A percentile compares a stretch with the other conserved stretches of the same genome.
phyloP scores from a whole-genome alignment of 1,140 invertebrate species.

The Pectinophora gossypiella region DNA sequence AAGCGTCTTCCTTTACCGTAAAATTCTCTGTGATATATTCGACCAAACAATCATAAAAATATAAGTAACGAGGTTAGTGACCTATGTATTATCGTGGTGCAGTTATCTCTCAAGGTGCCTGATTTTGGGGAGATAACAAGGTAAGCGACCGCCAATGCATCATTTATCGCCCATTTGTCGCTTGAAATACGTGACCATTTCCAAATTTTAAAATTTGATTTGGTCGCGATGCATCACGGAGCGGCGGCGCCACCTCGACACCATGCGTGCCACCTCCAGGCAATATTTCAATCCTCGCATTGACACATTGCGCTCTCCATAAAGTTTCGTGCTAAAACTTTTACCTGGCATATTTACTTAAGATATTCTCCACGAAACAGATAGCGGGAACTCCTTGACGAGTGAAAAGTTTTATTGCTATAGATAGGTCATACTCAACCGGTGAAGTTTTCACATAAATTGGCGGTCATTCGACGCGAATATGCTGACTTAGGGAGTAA shows the following conservation, averaged over 20 bases:
- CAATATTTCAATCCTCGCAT: conserved; percentile 70
- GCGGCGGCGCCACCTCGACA: conserved; percentile 43
- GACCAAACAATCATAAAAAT: neutral
- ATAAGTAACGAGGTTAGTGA: conserved; percentile 10
- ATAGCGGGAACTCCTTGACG: conserved; percentile 60
- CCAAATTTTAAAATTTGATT: conserved; percentile 42
- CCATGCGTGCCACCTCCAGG: conserved; percentile 41
- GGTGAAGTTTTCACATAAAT: conserved; percentile 73
- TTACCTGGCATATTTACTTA: conserved; percentile 71
- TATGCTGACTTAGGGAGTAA: conserved; percentile 73
- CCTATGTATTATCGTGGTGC: conserved; percentile 4
- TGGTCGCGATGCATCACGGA: conserved; percentile 42
- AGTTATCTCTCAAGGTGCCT: conserved; percentile 32
- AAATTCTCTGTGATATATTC: no score
- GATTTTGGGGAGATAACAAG: conserved; percentile 40
- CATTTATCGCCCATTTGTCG: conserved; percentile 28
- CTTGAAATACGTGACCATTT: conserved; percentile 37
- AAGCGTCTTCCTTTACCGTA: no score
- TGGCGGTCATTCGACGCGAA: conserved; percentile 73
- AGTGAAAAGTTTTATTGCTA: conserved; percentile 64
- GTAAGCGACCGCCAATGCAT: conserved; percentile 1
- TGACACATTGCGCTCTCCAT: conserved; percentile 63
- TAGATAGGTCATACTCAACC: conserved; percentile 68
- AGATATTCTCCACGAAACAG: conserved; percentile 55
- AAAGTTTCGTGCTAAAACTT: conserved; percentile 69